A percentile compares a stretch with the other conserved stretches of the same genome.
Evolutionary conservation across 2,888 invertebrate species (phyloP).

Genomic region (Helleia helle): DNA sequence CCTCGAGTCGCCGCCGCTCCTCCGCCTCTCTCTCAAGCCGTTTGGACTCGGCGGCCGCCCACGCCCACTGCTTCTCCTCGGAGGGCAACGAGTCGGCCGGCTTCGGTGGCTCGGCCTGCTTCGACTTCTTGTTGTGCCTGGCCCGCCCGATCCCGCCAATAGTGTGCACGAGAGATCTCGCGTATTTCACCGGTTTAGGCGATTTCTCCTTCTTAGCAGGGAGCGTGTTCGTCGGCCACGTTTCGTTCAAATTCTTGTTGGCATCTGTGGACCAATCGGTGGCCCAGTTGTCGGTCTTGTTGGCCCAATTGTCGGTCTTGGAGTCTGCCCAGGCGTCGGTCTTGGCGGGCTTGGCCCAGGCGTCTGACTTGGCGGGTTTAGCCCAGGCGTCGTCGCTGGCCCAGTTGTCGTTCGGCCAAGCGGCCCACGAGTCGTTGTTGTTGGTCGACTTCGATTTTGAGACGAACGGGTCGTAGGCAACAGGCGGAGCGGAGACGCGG

Average conservation of each 20-base stretch:
- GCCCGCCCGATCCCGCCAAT: constrained; percentile 60
- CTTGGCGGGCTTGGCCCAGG: constrained; percentile 27
- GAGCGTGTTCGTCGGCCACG: constrained; percentile 56
- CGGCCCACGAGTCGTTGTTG: constrained; percentile 53
- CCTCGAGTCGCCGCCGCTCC: constrained; percentile 75
- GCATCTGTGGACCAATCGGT: constrained; percentile 37
- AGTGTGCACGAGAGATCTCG: constrained; percentile 58
- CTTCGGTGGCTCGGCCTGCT: constrained; percentile 31
- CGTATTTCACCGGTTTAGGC: constrained; percentile 62
- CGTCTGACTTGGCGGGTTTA: constrained; percentile 28
- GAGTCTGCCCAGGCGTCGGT: constrained; percentile 34
- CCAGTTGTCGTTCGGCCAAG: constrained; percentile 63
- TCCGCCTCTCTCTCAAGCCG: constrained; percentile 76
- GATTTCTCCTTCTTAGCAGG: constrained; percentile 64
- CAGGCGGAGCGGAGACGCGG: constrained; percentile 57
- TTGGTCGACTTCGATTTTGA: constrained; percentile 20
- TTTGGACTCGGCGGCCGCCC: constrained; percentile 82
- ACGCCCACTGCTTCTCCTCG: constrained; percentile 81
- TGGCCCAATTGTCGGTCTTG: constrained; percentile 46
- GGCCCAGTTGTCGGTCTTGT: constrained; percentile 33
- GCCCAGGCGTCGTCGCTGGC: constrained; percentile 49
- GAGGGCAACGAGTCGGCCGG: constrained; percentile 46
- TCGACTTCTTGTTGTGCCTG: constrained; percentile 51
- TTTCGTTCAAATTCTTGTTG: constrained; percentile 55
- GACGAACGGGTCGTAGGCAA: constrained; percentile 42